Evolutionary conservation across 2,888 invertebrate species (phyloP), one percentile per base, ranked within the genome.

Genomic region (Eugnorisma glareosa): DNA sequence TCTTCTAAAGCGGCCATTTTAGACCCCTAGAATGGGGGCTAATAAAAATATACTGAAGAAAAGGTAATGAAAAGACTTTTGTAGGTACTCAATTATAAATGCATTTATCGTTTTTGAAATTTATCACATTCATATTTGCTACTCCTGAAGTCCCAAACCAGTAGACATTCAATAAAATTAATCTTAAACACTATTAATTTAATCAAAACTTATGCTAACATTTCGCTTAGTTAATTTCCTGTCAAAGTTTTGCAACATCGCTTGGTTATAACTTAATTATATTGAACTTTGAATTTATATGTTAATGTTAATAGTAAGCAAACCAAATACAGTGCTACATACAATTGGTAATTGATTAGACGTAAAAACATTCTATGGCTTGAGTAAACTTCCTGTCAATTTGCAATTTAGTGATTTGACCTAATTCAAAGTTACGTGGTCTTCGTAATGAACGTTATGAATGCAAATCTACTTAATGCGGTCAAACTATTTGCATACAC

Each of bases 341-440:
- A 67, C 35, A 73, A 80, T 73, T 24, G 15, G 28, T 79, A 80
- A 79, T 54, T 73, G 59, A 73, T 79, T 67, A n/a, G n/a, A 45
- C 8, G 57, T n/a, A 7, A 48, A 21, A 68, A 59, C 15, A 15
- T 48, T 75, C 28, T 35, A 35, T 43, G 40, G 18, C 40, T 7
- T 5, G 4, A 51, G 2, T 21, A 35, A 51, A 66, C 66, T 79
- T 79, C 79, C 66, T 59, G 15, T 37, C 48, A 73, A 66, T 79
- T 79, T 28, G 24, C 35, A 64, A 48, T 59, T 43, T 48, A 63
- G 28, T 31, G 0, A 18, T 57, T 48, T 59, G 43, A 35, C 57
- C 48, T 8, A 67, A 67, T 73, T 79, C 31, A 57, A 28, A 13
- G 48, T 79, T 64, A 79, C 45, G 72, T 72, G 15, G 37, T 35